phyloP scores from a whole-genome alignment of 2,888 invertebrate genomes.

The Leucophora obtusa region DNA sequence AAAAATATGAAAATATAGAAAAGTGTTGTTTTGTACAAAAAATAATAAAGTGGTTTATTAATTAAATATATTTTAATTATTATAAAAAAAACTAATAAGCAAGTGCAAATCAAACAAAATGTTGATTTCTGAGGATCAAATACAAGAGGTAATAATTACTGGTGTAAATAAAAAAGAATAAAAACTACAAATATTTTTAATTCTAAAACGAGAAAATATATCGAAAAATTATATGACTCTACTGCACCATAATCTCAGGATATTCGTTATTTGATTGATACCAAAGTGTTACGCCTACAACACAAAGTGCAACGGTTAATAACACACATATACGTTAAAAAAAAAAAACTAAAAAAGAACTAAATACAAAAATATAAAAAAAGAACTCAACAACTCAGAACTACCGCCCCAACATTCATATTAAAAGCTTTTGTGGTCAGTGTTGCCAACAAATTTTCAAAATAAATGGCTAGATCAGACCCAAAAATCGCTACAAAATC shows the following conservation, averaged over 20 bases:
- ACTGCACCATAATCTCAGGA: slow-evolving; percentile 27
- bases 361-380: slow-evolving; percentile 16
- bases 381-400: slow-evolving; percentile 27
- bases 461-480: no score
- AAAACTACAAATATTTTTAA: background rate
- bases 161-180: background rate
- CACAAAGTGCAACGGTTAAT: slow-evolving; percentile 58
- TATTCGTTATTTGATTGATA: slow-evolving; percentile 67
- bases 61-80: background rate
- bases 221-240: slow-evolving; percentile 13
- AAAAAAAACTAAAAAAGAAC: slow-evolving; percentile 4
- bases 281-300: slow-evolving; percentile 68
- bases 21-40: background rate
- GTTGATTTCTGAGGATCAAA: slow-evolving; percentile 77
- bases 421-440: background rate
- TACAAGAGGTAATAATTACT: slow-evolving; percentile 73
- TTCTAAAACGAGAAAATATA: slow-evolving; percentile 14
- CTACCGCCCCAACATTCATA: slow-evolving; percentile 43
- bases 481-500: no score
- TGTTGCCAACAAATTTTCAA: no score
- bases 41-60: background rate
- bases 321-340: slow-evolving; percentile 16
- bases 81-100: slow-evolving; percentile 7
- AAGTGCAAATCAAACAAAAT: slow-evolving; percentile 64
- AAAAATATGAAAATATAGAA: background rate